Evolutionary conservation across 2,797 vertebrate species (phyloP), one percentile per base, ranked within the genome.

Genomic region (Sebastes baramenuke): DNA sequence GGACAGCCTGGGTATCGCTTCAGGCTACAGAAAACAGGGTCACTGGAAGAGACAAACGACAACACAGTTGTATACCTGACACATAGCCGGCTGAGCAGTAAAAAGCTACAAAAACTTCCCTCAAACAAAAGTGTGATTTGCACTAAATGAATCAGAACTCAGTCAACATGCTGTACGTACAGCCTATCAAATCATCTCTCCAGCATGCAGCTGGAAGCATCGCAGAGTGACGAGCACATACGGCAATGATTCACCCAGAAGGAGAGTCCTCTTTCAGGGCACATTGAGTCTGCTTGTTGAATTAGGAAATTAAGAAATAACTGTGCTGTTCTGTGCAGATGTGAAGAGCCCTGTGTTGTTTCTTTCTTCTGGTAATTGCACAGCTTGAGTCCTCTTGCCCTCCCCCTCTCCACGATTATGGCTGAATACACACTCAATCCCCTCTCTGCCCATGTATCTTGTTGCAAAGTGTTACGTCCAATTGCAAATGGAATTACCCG

Each of bases 401-500:
- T 61, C 82, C 85, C 77, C 80, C 85, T 85, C 81, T 36, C 77
- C 62, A 77, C 74, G 79, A 86, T 89, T 88, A 87, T 66, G 85
- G 81, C 88, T 91, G 81, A 86, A 93, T 84, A 90, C 83, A 90
- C 84, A 89, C 84, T 91, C 80, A 83, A 84, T 88, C 75, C 80
- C 58, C 83, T 80, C 79, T 79, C 56, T 66, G 77, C 70, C 79
- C 80, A 76, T 76, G 79, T 80, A 86, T 91, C 89, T 93, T 87
- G 79, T 84, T 86, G 85, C 79, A 88, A 81, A 90, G 72, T 82
- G 83, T 91, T 93, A 77, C 52, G 72, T 93, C 90, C 88, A 89
- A 93, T 87, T 91, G 87, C 87, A 92, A 90, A 92, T 67, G 67
- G 89, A 93, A 93, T 95, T 91, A 92, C 66, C 58, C 36, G 30